phyloP scores from a whole-genome alignment of 1,140 invertebrate species.

The Ctenoplectra terminalis region DNA sequence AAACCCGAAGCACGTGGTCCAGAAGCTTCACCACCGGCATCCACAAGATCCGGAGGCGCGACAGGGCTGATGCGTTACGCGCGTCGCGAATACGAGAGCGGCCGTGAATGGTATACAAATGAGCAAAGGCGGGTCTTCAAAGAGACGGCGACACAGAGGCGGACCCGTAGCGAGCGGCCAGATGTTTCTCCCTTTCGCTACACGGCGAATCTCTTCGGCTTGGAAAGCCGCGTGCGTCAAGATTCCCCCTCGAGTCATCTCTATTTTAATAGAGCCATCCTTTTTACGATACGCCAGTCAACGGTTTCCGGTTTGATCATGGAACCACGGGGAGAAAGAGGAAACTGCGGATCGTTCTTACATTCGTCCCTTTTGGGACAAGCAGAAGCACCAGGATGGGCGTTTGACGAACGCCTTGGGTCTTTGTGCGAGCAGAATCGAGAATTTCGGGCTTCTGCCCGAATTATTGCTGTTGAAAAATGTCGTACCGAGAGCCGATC shows the following conservation, averaged over 20 bases:
- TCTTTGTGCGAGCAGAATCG: too few species aligned
- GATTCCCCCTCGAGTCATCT: conserved; percentile 21
- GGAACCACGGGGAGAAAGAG: background rate
- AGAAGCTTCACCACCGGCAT: background rate
- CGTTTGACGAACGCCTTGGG: background rate
- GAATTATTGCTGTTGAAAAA: too few species aligned
- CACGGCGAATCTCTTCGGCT: conserved; percentile 41
- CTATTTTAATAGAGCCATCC: conserved; percentile 49
- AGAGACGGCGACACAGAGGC: conserved; percentile 7
- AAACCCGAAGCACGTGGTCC: background rate
- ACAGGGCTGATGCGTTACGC: background rate
- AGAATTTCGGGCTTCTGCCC: too few species aligned
- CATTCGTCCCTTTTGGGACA: background rate
- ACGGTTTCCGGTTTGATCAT: conserved; percentile 18
- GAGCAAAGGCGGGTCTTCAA: conserved; percentile 47
- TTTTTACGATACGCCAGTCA: conserved; percentile 5
- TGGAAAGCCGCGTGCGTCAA: conserved; percentile 7
- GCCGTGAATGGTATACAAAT: conserved; percentile 49
- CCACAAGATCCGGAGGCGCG: background rate
- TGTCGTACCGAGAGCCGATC: too few species aligned
- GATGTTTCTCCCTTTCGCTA: conserved; percentile 42
- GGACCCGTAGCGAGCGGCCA: background rate
- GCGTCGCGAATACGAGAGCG: background rate
- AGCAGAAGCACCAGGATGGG: background rate
- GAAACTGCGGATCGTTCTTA: background rate